Evolutionary conservation across 2,113 vertebrate genomes (phyloP).

Genomic region (Melanerpes formicivorus): DNA sequence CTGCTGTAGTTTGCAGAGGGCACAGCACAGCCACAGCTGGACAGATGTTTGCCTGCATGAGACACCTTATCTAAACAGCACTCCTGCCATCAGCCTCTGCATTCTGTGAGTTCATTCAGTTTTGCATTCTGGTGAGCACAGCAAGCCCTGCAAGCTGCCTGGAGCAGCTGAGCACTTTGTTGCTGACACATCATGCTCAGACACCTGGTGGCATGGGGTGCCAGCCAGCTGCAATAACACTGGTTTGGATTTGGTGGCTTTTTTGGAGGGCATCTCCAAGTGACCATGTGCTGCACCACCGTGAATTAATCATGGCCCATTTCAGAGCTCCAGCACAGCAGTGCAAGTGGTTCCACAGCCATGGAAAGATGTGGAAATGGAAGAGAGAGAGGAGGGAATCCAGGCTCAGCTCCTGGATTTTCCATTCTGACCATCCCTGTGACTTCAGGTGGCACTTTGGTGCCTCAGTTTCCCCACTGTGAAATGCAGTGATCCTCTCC

Average conservation of each 20-base stretch:
- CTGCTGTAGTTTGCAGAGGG: neutral
- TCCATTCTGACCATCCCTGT: neutral
- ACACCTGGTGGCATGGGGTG: neutral
- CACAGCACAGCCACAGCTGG: neutral
- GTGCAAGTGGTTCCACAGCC: neutral
- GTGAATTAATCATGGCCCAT: rapidly evolving
- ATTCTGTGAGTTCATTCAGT: neutral
- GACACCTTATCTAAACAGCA: slow-evolving; percentile 8
- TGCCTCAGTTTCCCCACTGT: neutral
- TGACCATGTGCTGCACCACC: neutral
- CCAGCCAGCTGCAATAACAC: neutral
- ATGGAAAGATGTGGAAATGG: neutral
- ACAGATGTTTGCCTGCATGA: neutral
- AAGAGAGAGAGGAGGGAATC: neutral
- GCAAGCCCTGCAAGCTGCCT: neutral
- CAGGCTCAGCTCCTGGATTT: neutral
- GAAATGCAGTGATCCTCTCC: neutral
- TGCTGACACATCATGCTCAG: neutral
- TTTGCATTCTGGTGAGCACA: neutral
- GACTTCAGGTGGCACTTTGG: neutral
- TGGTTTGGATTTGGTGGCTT: neutral
- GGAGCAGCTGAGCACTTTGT: neutral
- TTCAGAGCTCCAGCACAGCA: neutral
- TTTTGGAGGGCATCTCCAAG: neutral
- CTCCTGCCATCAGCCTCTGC: neutral